phyloP scores from a whole-genome alignment of 2,797 vertebrate species.

The Ibycter americanus region DNA sequence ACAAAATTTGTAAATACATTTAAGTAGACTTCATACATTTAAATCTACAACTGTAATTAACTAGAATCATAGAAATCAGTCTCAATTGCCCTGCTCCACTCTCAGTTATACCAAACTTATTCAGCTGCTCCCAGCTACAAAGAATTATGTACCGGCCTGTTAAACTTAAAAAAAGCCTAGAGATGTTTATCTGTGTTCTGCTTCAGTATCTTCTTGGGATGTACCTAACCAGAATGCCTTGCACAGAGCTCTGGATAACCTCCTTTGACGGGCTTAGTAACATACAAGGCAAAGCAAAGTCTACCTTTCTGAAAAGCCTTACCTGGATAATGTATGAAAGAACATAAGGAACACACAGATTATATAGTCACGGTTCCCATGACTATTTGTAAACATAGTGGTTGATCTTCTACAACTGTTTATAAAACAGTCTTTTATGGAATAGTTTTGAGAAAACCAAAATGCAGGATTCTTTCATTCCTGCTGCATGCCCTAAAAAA shows the following conservation, averaged over 20 bases:
- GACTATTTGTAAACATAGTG: neutral
- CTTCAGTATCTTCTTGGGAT: neutral
- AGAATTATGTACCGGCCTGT: neutral
- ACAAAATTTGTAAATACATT: neutral
- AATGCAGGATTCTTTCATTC: neutral
- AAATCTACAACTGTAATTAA: neutral
- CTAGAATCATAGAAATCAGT: neutral
- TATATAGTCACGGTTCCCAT: neutral
- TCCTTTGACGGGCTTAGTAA: neutral
- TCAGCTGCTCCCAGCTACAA: neutral
- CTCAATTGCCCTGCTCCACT: neutral
- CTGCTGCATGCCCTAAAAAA: neutral
- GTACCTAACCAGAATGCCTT: neutral
- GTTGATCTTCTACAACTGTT: neutral
- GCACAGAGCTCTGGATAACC: neutral
- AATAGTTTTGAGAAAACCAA: neutral
- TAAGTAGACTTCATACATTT: neutral
- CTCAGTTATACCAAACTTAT: neutral
- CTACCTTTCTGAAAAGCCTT: neutral
- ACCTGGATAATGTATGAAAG: neutral
- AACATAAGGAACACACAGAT: neutral
- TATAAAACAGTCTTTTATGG: neutral
- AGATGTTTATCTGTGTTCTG: neutral
- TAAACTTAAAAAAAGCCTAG: neutral
- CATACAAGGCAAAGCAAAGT: neutral